Evolutionary conservation across 2,113 vertebrate genomes (phyloP).

Genomic region (Morphnarchus princeps): DNA sequence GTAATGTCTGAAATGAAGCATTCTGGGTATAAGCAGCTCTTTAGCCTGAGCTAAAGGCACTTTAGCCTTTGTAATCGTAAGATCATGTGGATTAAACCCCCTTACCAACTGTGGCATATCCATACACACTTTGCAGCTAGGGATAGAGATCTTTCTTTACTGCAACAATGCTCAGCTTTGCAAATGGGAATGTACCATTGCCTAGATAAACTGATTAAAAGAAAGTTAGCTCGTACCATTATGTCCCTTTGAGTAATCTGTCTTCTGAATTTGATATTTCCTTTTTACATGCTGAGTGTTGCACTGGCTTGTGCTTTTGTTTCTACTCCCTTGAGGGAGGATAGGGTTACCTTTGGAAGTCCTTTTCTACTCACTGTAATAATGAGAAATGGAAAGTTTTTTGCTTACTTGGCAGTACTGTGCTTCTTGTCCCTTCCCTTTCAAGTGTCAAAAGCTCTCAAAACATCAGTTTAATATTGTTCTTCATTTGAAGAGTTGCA

Average conservation of each 20-base stretch:
- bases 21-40: background rate
- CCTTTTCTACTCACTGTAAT: background rate
- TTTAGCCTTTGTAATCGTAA: background rate
- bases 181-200: background rate
- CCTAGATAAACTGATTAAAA: background rate
- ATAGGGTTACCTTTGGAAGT: constrained; percentile 28
- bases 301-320: constrained; percentile 13
- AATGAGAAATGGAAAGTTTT: constrained; percentile 23
- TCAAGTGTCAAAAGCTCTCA: background rate
- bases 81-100: background rate
- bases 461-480: background rate
- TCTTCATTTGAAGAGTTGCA: background rate
- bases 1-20: background rate
- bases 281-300: background rate
- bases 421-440: background rate
- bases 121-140: background rate
- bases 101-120: background rate
- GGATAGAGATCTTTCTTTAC: background rate
- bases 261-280: constrained; percentile 15
- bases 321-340: background rate
- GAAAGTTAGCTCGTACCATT: background rate
- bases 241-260: background rate
- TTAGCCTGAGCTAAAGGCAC: background rate
- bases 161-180: background rate
- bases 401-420: constrained; percentile 2